phyloP scores from a whole-genome alignment of 2,888 invertebrate species.

The Ceriagrion tenellum region DNA sequence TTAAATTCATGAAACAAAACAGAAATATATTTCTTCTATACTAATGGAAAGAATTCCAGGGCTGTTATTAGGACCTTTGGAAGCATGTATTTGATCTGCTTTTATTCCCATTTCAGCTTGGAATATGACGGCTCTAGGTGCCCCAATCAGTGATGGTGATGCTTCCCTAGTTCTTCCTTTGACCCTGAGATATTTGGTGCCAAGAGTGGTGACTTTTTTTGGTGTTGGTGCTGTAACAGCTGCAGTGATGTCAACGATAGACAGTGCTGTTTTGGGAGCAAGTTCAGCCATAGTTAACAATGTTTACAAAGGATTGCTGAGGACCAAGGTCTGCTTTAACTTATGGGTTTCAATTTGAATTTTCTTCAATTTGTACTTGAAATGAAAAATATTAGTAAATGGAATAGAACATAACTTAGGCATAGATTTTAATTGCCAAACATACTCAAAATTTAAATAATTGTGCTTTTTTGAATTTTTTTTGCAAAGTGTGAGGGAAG shows the following conservation, averaged over 20 bases:
- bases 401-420: too few species aligned
- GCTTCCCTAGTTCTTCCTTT: constrained; percentile 55
- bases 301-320: constrained; percentile 51
- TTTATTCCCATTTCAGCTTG: constrained; percentile 37
- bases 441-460: too few species aligned
- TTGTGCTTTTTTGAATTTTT: too few species aligned
- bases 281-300: constrained; percentile 60
- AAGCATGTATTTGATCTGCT: not conserved
- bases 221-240: constrained; percentile 65
- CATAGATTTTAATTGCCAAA: too few species aligned
- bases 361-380: too few species aligned
- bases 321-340: constrained; percentile 26
- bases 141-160: constrained; percentile 17
- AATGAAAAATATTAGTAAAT: too few species aligned
- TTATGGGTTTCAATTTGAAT: too few species aligned
- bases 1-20: too few species aligned
- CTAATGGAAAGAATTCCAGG: too few species aligned
- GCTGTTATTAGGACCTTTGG: too few species aligned
- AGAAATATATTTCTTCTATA: too few species aligned
- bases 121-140: constrained; percentile 58
- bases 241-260: constrained; percentile 63
- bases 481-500: too few species aligned
- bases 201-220: constrained; percentile 46
- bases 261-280: constrained; percentile 67
- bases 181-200: constrained; percentile 51